Evolutionary conservation across 2,113 vertebrate genomes (phyloP).

Genomic region (Alethe diademata): DNA sequence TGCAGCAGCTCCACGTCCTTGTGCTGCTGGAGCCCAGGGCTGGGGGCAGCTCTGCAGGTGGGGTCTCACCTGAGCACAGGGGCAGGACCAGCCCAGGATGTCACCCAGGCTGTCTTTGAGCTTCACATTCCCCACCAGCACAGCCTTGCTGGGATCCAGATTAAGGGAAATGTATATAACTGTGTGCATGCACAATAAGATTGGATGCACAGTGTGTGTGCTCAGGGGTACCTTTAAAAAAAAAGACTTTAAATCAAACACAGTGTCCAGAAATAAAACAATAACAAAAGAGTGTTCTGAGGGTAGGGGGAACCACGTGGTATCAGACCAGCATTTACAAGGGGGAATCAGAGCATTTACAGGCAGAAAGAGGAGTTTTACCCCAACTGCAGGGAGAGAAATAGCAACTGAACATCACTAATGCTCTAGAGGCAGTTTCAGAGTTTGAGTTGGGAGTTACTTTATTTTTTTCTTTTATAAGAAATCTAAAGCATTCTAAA

Average conservation of each 20-base stretch:
- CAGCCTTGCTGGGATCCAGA: neutral
- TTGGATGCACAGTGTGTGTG: neutral
- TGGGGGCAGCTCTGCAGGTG: neutral
- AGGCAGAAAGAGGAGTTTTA: neutral
- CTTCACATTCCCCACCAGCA: neutral
- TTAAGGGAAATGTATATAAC: neutral
- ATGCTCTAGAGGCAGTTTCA: neutral
- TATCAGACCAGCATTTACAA: neutral
- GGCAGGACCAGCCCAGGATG: neutral
- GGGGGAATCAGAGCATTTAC: neutral
- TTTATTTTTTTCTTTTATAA: neutral
- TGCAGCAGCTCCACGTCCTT: neutral
- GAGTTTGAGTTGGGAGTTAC: neutral
- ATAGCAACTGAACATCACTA: neutral
- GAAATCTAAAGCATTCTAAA: neutral
- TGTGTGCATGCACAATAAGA: neutral
- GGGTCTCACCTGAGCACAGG: neutral
- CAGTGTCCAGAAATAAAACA: slow-evolving; percentile 50
- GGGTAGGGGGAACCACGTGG: neutral
- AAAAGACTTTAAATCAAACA: slow-evolving; percentile 64
- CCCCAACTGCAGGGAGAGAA: neutral
- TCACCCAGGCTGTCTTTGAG: neutral
- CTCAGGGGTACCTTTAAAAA: neutral
- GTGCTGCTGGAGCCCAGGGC: neutral
- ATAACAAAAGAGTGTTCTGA: slow-evolving; percentile 15